phyloP scores from a whole-genome alignment of 1,140 invertebrate species.

The Nebria ingens region DNA sequence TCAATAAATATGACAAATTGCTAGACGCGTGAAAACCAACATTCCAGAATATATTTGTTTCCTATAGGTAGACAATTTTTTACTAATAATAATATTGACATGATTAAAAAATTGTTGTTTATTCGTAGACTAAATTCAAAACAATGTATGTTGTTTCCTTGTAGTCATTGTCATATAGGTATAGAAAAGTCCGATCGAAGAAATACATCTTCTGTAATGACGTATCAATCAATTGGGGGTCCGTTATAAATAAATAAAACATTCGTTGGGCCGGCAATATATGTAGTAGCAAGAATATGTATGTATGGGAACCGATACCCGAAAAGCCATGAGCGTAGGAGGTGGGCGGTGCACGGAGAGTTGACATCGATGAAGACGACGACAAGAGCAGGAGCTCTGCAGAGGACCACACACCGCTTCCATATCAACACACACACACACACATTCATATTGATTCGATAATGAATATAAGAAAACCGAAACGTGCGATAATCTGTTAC shows the following conservation, averaged over 20 bases:
- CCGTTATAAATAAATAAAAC: not conserved
- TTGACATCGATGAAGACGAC: too few species aligned
- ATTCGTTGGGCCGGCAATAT: too few species aligned
- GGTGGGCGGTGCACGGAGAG: not conserved
- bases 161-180: not conserved
- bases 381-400: not conserved
- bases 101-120: too few species aligned
- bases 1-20: slow-evolving; percentile 5
- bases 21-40: not conserved
- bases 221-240: not conserved
- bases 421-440: too few species aligned
- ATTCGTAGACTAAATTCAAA: too few species aligned
- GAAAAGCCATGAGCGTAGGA: not conserved
- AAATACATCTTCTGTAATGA: not conserved
- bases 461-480: not conserved
- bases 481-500: not conserved
- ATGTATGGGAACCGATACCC: not conserved
- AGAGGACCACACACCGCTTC: not conserved
- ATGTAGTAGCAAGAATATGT: not conserved
- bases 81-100: too few species aligned
- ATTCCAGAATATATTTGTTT: not conserved
- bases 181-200: not conserved
- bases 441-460: not conserved
- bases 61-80: too few species aligned
- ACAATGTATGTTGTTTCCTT: too few species aligned